Evolutionary conservation across 2,113 vertebrate genomes (phyloP), one percentile per base, ranked within the genome.

Genomic region (Sturnira hondurensis): DNA sequence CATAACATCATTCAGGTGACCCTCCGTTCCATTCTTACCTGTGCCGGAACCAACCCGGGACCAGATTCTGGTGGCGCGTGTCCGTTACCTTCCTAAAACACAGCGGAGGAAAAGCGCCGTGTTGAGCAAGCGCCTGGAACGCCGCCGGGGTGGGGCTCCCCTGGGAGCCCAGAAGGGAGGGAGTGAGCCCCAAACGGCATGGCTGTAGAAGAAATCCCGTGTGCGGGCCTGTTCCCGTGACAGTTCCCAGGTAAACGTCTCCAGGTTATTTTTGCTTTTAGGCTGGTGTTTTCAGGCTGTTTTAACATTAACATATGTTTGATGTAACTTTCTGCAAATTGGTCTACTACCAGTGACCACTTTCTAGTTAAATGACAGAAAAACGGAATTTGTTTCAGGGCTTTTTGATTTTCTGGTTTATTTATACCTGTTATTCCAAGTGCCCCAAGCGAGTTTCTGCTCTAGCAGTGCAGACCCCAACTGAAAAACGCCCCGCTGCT

Each of bases 31-130:
- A 14, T 92, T 41, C 5, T 94, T 45, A 65, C 58, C 47, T 81
- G 77, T 8, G 26, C 95, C 24, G 50, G 31, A 94, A 43, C 70
- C 70, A 68, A 24, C 50, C 52, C 77, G 56, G 12, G 28, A 38
- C 80, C 26, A 89, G 13, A 65, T 86, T 89, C 20, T 83, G 14
- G 26, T 61, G 54, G 17, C n/a, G 31, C 47, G 0, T 70, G 43
- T 28, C 33, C 76, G 61, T 78, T 93, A 20, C 33, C 38, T 78
- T 86, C 91, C 56, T 93, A 82, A 96, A 95, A 74, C 68, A 86
- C 68, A 93, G 33, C 68, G 5, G 36, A 67, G 38, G 43, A 73
- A 41, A 93, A 85, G 65, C 36, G 19, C 83, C 74, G 47, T 24
- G n/a, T 45, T 13, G 38, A 74, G 24, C 56, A 81, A 41, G 26